Evolutionary conservation across 2,113 vertebrate genomes (phyloP), one percentile per base, ranked within the genome.

Genomic region (Phyllostomus hastatus): DNA sequence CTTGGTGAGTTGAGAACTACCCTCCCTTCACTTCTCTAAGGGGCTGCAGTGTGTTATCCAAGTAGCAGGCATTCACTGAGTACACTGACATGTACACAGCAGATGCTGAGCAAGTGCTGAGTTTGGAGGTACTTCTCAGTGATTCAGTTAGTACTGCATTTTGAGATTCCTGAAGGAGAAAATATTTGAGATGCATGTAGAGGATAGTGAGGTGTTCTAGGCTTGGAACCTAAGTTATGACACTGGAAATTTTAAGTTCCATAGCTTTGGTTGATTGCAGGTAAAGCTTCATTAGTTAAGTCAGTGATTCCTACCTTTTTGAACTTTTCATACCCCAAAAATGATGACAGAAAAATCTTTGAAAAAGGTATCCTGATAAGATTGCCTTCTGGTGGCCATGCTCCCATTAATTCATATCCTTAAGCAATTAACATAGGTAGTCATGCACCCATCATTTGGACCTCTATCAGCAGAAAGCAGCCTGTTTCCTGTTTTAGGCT

Each of bases 1-100:
- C 35, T 89, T 64, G 24, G 50, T 72, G 84, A 90, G 69, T 66
- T 95, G 90, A 91, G 79, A 97, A 80, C 48, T 35, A 95, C 38
- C 57, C 28, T 88, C 54, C 15, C 4, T 75, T 73, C 35, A 70
- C 48, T 57, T 33, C 4, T 86, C 26, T 80, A 88, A 95, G 83
- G 89, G 28, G 43, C 57, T 67, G 38, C 82, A 52, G 20, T 70
- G 28, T 94, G 91, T 97, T 94, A 85, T 78, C 54, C 54, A 91
- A 87, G 38, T 75, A 84, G n/a, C 38, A 17, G 19, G 17, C 66
- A 22, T 79, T 93, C 35, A 69, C 38, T 35, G 73, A 86, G 15
- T 46, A 75, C 64, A 35, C 11, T 31, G 48, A 83, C 46, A 43
- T 75, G 19, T 61, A 69, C 66, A 16, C 19, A 69, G 22, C 73